phyloP scores from a whole-genome alignment of 1,140 invertebrate species.

The Drosophila kepulauana region DNA sequence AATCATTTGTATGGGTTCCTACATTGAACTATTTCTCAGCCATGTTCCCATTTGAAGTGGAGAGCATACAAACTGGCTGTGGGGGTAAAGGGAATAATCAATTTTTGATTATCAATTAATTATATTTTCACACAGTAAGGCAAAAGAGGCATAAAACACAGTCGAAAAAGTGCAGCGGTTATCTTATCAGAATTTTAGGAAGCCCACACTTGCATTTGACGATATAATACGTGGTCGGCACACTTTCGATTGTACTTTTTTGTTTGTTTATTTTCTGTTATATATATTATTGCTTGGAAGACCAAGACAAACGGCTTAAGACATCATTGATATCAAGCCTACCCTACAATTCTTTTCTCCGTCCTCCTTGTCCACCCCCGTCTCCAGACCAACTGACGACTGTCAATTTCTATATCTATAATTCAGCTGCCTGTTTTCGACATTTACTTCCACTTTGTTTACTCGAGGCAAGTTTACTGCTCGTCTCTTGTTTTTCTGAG shows the following conservation, averaged over 20 bases:
- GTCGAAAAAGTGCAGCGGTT: slow-evolving; percentile 14
- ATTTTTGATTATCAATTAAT: slow-evolving; percentile 78
- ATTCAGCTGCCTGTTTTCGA: slow-evolving; percentile 53
- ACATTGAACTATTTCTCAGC: not conserved
- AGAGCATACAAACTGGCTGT: not conserved
- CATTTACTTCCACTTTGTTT: slow-evolving; percentile 72
- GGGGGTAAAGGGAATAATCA: slow-evolving; percentile 48
- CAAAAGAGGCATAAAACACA: not conserved
- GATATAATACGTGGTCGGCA: slow-evolving; percentile 67
- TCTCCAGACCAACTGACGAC: slow-evolving; percentile 11
- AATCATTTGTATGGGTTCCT: slow-evolving; percentile 55
- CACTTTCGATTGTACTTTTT: slow-evolving; percentile 42
- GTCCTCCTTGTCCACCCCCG: not conserved
- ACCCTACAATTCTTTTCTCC: not conserved
- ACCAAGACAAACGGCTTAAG: slow-evolving; percentile 21
- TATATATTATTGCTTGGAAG: not conserved
- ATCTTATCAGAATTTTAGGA: slow-evolving; percentile 50
- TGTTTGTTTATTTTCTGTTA: not conserved
- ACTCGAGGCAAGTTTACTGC: slow-evolving; percentile 40
- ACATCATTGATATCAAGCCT: slow-evolving; percentile 35
- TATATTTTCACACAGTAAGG: slow-evolving; percentile 54
- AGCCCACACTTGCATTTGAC: slow-evolving; percentile 44
- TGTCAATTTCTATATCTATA: slow-evolving; percentile 70
- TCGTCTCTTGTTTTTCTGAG: slow-evolving; percentile 26
- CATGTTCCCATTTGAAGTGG: not conserved